Base-by-base conservation (phyloP, 2,113 vertebrate genomes). In the Leuciscus idus region DNA sequence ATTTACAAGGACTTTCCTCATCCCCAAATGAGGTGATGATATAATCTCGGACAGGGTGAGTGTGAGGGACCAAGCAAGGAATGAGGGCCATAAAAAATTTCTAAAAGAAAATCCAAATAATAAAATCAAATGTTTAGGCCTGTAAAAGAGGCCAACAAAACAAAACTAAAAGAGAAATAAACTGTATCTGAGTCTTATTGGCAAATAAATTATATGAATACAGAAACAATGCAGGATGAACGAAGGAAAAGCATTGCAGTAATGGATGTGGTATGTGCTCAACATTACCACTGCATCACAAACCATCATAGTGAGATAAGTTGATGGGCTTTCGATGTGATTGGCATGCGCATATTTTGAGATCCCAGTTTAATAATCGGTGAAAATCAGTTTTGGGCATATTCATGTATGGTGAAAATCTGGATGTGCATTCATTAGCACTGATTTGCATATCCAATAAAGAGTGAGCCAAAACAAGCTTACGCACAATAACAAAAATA, bases 391-490 rank as follows among this genome's bases (percentile, higher is more conserved):
- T 85, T 87, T 83, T 30, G 52, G 50, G 83, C 84, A 87, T 84
- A 66, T 86, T 90, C n/a, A 85, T 86, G 74, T 84, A 61, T 77
- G 85, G 76, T 79, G 73, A 86, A 87, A 87, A 78, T 88, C 81
- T 87, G 74, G 66, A 77, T 19, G 9, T 72, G 81, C 81, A 89
- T 91, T 70, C 13, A 89, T 90, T 85, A 81, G 43, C 90, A 90
- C 88, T 46, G 0, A 91, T 91, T 89, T 88, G 70, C 88, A 89
- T 87, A 62, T 84, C 21, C 55, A 84, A 72, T 81, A 84, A 39
- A 77, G 57, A n/a, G 52, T 17, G 61, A 64, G 36, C 13, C 36
- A 36, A 70, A 70, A 76, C 19, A 30, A 43, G 46, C 21, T 76
- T 66, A 55, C 23, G n/a, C 21, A 84, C 9, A 55, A 55, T 30